These are phyloP conservation scores for Falcaria lacertinaria DNA, from an alignment of 2,888 invertebrate species.

Conservation along the genomic window DNA sequence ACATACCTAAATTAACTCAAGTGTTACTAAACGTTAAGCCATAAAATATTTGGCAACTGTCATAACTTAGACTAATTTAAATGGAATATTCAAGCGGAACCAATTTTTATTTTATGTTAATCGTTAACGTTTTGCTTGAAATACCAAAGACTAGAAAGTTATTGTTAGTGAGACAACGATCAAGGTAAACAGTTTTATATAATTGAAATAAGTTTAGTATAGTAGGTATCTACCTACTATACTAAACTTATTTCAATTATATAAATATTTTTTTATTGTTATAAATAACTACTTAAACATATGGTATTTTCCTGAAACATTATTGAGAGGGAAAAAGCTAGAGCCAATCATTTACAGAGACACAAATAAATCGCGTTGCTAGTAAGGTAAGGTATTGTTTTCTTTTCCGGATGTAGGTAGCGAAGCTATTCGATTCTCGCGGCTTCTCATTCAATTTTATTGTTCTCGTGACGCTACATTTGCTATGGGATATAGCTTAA, in stretches of 20 bases:
- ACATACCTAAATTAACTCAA: no score
- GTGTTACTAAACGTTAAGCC: not conserved
- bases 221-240: no score
- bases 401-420: conserved; percentile 16
- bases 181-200: no score
- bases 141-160: not conserved
- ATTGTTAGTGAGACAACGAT: no score
- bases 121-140: not conserved
- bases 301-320: no score
- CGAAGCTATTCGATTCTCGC: conserved; percentile 29
- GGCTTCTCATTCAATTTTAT: conserved; percentile 20
- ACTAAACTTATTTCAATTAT: no score
- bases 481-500: conserved; percentile 3
- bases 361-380: no score
- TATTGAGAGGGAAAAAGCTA: no score
- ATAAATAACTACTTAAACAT: no score
- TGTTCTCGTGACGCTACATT: conserved; percentile 22
- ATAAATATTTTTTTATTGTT: no score
- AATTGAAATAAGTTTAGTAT: no score
- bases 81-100: not conserved
- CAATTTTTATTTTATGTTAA: not conserved
- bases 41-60: not conserved
- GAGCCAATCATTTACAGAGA: no score
- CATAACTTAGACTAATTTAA: not conserved
- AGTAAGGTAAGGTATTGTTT: not conserved